Conservation (phyloP, 64 coral and sea anemone genomes). For the Porites australiensis region DNA sequence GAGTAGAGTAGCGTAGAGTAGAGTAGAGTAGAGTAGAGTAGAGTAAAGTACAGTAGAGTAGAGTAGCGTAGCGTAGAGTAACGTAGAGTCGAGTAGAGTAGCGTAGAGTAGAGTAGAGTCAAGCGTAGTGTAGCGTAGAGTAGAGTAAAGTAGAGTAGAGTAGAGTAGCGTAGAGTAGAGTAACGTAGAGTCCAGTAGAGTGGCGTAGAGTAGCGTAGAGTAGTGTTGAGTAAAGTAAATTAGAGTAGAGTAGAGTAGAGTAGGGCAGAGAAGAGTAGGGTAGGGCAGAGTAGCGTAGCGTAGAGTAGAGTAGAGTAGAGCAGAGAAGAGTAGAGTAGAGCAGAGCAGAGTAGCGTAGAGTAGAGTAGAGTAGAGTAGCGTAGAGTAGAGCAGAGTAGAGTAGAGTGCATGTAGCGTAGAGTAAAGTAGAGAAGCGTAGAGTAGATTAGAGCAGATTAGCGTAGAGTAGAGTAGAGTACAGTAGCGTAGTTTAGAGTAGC, state of each 20-base stretch:
- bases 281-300: no score
- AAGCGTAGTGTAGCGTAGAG: no score
- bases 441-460: conserved; percentile 16
- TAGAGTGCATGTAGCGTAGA: conserved; percentile 24
- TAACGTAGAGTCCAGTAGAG: no score
- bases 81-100: not conserved
- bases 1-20: not conserved
- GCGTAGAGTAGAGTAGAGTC: no score
- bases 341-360: not conserved
- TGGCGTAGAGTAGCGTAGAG: no score
- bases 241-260: no score
- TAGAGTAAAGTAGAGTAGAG: no score
- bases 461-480: conserved; percentile 27
- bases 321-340: not conserved
- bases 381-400: not conserved
- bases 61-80: conserved; percentile 12
- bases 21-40: not conserved
- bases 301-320: not conserved
- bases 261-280: no score
- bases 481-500: not conserved
- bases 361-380: not conserved
- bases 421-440: conserved; percentile 3
- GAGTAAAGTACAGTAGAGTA: not conserved
- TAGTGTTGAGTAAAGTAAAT: no score
- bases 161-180: no score